These are phyloP conservation scores for Trogon melanurus DNA, from an alignment of 2,113 vertebrate genomes.

Conservation along the genomic window DNA sequence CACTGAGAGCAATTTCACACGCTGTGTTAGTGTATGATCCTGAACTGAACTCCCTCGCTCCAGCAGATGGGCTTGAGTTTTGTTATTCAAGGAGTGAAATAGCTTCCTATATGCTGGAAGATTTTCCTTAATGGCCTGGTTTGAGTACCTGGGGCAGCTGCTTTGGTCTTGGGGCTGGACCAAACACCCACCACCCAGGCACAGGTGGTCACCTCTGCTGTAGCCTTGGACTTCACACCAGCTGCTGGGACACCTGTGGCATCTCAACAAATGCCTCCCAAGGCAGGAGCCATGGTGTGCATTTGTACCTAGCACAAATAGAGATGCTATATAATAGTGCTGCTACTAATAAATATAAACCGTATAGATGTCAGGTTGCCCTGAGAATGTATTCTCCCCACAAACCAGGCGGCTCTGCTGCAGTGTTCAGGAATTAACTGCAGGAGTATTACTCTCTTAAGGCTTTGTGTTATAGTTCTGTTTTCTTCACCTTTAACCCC, in stretches of 20 bases:
- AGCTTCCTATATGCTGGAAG: accelerated
- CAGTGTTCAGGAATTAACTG: not conserved
- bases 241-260: not conserved
- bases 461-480: constrained; percentile 54
- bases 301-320: not conserved
- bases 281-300: not conserved
- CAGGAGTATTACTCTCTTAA: constrained; percentile 31
- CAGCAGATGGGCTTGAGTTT: accelerated
- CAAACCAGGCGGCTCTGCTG: not conserved
- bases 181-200: not conserved
- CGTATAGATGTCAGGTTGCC: not conserved
- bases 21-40: accelerated
- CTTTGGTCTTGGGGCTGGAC: not conserved
- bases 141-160: not conserved
- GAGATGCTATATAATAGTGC: not conserved
- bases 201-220: accelerated
- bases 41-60: accelerated
- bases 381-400: not conserved
- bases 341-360: not conserved
- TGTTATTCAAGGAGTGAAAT: not conserved
- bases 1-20: accelerated
- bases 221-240: accelerated
- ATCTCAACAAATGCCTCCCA: not conserved
- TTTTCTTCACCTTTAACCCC: constrained; percentile 62
- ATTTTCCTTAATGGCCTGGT: accelerated